Evolutionary conservation across 2,888 invertebrate species (phyloP).

Genomic region (Agonopterix heracliana): DNA sequence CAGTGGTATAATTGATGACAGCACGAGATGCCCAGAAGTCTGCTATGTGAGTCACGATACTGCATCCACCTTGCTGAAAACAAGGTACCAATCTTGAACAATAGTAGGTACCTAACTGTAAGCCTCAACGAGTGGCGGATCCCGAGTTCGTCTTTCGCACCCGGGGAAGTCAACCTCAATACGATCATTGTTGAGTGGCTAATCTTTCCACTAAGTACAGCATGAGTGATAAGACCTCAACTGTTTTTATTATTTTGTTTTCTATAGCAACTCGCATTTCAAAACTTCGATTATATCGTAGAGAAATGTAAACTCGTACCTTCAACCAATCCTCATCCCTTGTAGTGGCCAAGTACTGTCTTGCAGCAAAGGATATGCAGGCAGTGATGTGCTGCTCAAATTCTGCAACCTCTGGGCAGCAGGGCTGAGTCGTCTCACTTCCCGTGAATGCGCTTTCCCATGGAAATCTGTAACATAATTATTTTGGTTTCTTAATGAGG

Average conservation of each 20-base stretch:
- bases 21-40: constrained; percentile 77
- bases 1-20: constrained; percentile 60
- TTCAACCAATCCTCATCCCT: constrained; percentile 65
- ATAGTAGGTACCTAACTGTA: constrained; percentile 1
- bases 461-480: constrained; percentile 60
- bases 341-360: constrained; percentile 62
- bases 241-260: too few relatives aligned
- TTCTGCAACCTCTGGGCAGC: constrained; percentile 73
- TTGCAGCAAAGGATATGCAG: constrained; percentile 72
- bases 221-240: too few relatives aligned
- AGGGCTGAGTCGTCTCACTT: constrained; percentile 76
- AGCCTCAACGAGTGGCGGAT: neutral
- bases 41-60: constrained; percentile 73
- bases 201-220: too few relatives aligned
- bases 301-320: constrained; percentile 25
- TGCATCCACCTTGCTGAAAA: constrained; percentile 73
- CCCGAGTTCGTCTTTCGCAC: too few relatives aligned
- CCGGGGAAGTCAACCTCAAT: too few relatives aligned
- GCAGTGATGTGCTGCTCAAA: constrained; percentile 77
- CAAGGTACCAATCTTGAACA: neutral
- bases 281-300: too few relatives aligned
- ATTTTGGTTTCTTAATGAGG: neutral
- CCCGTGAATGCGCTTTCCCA: constrained; percentile 81
- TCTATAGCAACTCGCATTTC: too few relatives aligned
- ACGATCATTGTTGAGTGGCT: too few relatives aligned